Percentiles rank a stretch among this genome's conserved stretches.
phyloP scores from a whole-genome alignment of 1,140 invertebrate genomes.

The Platyscapa corneri region DNA sequence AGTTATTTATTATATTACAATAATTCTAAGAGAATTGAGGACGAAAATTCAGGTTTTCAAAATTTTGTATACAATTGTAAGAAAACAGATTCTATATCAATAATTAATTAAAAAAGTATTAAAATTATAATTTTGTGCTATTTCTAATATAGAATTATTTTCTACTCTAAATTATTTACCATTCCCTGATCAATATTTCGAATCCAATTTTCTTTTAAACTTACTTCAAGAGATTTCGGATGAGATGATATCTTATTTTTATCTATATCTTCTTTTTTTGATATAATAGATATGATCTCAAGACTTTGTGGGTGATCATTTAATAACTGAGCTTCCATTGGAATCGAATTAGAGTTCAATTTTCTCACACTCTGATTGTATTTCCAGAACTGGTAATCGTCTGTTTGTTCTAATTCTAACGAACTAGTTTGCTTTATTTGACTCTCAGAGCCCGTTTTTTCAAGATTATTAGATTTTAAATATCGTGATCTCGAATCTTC shows the following conservation, averaged over 20 bases:
- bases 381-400: conserved; percentile 70
- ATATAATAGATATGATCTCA: conserved; percentile 71
- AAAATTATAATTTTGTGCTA: background rate
- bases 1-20: no score
- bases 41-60: no score
- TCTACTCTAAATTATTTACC: no score
- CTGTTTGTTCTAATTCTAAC: conserved; percentile 67
- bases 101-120: no score
- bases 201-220: background rate
- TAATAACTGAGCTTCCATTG: conserved; percentile 66
- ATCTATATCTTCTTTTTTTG: conserved; percentile 69
- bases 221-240: conserved; percentile 71
- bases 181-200: conserved; percentile 41
- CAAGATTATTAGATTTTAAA: conserved; percentile 66
- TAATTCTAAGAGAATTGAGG: no score
- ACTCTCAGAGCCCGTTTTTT: conserved; percentile 72
- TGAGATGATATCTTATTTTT: conserved; percentile 73
- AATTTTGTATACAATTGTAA: no score
- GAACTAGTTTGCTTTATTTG: conserved; percentile 72
- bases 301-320: conserved; percentile 71
- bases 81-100: no score
- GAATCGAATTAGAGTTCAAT: conserved; percentile 67
- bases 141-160: no score
- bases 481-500: conserved; percentile 69
- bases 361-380: conserved; percentile 67